Base-by-base conservation (phyloP, 2,797 vertebrate species). In the Sardinella longiceps region DNA sequence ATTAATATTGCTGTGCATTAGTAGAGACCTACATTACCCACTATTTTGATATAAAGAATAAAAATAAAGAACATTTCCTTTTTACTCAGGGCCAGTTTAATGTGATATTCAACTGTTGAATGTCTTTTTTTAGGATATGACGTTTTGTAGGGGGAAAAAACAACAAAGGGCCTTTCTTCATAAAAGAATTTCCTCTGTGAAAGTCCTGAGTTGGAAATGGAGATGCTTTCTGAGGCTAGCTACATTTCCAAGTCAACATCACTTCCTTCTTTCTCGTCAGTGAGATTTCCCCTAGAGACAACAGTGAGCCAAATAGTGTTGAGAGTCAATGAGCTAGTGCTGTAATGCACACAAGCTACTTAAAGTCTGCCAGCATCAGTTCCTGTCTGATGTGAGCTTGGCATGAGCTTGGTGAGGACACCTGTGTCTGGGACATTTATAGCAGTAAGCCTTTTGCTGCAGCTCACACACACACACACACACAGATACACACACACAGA, bases 401-500 rank as follows among this genome's bases (percentile, higher is more conserved):
- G 37, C 70, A 39, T 20, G 37, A 77, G 37, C 15, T 43, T 77
- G 23, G 39, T 33, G 33, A 77, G 70, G 15, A 37, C 37, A 77
- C 70, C 70, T 77, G 70, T 77, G 66, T 70, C 70, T 77, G 37
- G 70, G 70, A 77, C 70, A 77, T 43, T 77, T 77, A 77, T 77
- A 77, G 70, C 70, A 77, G 1, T 43, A 77, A 77, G 33, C 70
- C 70, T 23, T 77, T 43, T 77, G 33, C 70, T 77, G 70, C 70
- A 77, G 18, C 37, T 9, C 25, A 25, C 23, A 25, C 58, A 39
- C 66, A 33, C 37, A 82, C n/a, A 74, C 84, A 63, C 58, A 63
- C 58, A 25, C 58, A 25, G n/a, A 63, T n/a, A 63, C 58, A 63
- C 63, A 70, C 63, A 70, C 58, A 56, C 53, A 51, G 12, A 66